Base-by-base conservation (phyloP, 2,888 invertebrate genomes). In the Idaea biselata region DNA sequence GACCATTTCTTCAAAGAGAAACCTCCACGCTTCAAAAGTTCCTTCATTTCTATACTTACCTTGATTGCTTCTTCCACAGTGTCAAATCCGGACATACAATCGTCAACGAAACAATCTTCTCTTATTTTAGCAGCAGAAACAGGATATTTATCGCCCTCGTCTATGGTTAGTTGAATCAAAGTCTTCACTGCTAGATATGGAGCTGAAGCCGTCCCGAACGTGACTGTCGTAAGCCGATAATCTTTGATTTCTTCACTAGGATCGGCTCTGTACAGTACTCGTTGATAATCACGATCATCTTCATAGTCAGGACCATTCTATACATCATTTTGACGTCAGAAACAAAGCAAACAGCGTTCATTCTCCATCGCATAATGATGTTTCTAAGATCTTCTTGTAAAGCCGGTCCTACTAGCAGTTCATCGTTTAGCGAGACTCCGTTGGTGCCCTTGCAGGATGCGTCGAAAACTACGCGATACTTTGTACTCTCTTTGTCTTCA, bases 401-500 rank as follows among this genome's bases (percentile, higher is more conserved):
- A 8, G 14, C 17, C 8, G 63, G 66, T 16, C 62, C 66, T 5
- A 62, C 33, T 1, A 62, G 18, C n/a, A 66, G 17, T 18, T 57
- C 53, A 59, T 66, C 63, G 58, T 66, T 66, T 31, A 66, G 55
- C 1, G 66, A 66, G 7, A 18, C 33, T 16, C 32, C 16, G 25
- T 63, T 60, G 4, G 59, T 25, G 18, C 55, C 58, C 44, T 60
- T 63, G 7, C 5, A 4, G 7, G 5, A 6, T 7, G 32, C 32
- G 7, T 32, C 32, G 59, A 71, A 75, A 0, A 76, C 73, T 0
- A 74, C 67, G 2, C 79, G 60, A 5, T 66, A 58, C 33, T 74
- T 72, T 0, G 73, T 67, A 6, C 74, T 71, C 16, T 70, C 68
- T 53, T 70, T 75, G 7, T 75, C 74, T 6, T 68, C 59, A 16